A percentile compares a stretch with the other conserved stretches of the same genome.
Conservation (phyloP, 2,797 vertebrate species). For the Sebastes itinus region DNA sequence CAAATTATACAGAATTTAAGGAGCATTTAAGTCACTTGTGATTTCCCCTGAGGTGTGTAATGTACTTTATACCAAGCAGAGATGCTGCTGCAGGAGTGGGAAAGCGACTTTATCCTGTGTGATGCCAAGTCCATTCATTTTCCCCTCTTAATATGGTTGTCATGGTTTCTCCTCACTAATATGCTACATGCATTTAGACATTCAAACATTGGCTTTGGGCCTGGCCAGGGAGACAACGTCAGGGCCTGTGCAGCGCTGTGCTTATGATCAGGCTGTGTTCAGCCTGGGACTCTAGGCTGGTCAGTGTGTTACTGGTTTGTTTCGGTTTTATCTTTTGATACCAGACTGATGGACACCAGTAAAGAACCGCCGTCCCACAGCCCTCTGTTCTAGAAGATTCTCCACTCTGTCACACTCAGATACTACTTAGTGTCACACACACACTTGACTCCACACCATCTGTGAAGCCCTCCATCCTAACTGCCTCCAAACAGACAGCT, state of each 20-base stretch:
- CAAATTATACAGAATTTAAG: no score
- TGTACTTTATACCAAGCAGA: not conserved
- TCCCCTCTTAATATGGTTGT: not conserved
- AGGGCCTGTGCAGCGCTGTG: not conserved
- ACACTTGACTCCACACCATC: constrained; percentile 65
- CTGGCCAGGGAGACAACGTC: not conserved
- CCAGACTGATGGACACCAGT: not conserved
- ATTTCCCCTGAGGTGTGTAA: not conserved
- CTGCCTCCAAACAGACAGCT: not conserved
- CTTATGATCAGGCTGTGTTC: not conserved
- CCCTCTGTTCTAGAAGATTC: not conserved
- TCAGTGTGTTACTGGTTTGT: not conserved
- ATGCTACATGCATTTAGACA: not conserved
- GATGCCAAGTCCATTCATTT: not conserved
- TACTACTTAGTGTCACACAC: constrained; percentile 72
- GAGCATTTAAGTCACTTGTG: not conserved
- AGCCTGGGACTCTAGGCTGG: not conserved
- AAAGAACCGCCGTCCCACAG: not conserved
- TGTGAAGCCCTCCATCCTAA: constrained; percentile 35
- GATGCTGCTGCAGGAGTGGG: not conserved
- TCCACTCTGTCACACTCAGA: constrained; percentile 61
- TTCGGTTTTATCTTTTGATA: not conserved
- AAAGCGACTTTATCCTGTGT: no score
- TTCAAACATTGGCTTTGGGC: not conserved
- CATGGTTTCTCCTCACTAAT: not conserved